Base-by-base conservation (phyloP, 2,888 invertebrate genomes). In the Cephus rjabovi region DNA sequence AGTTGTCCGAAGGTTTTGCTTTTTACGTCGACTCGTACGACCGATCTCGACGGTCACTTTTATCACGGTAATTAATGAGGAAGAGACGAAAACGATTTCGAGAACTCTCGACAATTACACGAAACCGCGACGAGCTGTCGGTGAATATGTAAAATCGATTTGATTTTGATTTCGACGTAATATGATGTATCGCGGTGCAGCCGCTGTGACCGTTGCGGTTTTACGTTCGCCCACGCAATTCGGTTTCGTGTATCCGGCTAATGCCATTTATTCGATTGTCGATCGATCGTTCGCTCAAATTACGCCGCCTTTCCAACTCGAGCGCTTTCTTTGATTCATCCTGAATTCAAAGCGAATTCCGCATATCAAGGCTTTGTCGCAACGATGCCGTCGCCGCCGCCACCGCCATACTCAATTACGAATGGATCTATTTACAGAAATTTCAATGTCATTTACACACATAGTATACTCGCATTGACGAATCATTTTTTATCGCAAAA, bases 141-240 rank as follows among this genome's bases (percentile, higher is more conserved):
- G n/a, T 31, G 77, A 75, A 80, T 79, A 79, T 56, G 56, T 80
- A 81, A 83, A 84, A 83, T 80, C 79, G 77, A 83, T 81, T 82
- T 78, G 81, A 82, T 82, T 83, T 82, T 85, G 76, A 86, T 85
- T 85, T 77, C 79, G 76, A 81, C 79, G 80, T 83, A 83, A 82
- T 82, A 82, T 82, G 84, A 85, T 80, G 82, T 79, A 82, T 79
- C 81, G 76, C 81, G 79, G 81, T 83, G 76, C 76, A 75, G 37
- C 69, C 33, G 75, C 76, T 80, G 81, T 79, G 85, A 84, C 81
- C 79, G 81, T 82, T 84, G 85, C 79, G 84, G 84, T 86, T 84
- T 84, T 82, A 81, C 83, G 82, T 84, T 86, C 83, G 82, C 82
- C 80, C 83, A 80, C 82, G 83, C 84, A 83, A 85, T 85, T 86